Evolutionary conservation across 2,113 vertebrate species (phyloP), one percentile per base, ranked within the genome.

Genomic region (Tringa solitaria): DNA sequence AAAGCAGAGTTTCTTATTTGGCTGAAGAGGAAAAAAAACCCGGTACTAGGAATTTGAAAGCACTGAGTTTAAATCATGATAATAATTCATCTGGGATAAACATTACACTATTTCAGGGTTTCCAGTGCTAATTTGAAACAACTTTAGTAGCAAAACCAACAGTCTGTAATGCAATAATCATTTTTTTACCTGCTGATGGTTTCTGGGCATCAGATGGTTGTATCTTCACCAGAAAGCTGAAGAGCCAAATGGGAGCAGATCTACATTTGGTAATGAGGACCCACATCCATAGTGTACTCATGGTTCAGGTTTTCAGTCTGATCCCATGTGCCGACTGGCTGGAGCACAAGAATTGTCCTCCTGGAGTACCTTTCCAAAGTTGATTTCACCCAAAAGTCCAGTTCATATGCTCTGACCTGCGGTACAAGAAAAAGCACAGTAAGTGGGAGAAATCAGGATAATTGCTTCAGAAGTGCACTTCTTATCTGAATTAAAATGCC

Each of bases 281-380:
- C 12, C 61, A 21, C 1, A 5, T 23, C 32, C 12, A 22, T 35
- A 20, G 0, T 12, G 17, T 10, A 33, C 0, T 1, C 1, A 2
- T 9, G 39, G 27, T 28, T 56, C 15, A 22, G 14, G 48, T 81
- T 80, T 70, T 39, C 63, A 35, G 30, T 65, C 35, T 60, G 70
- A 13, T 53, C 39, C 32, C 32, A 11, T 5, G 7, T 54, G n/a
- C 43, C 0, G 1, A 20, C 20, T 18, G 45, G 12, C 33, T 61
- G 69, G 30, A 89, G 37, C 45, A 81, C 53, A 67, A 37, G 27
- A 75, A 59, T 4, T 10, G 3, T n/a, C 12, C 7, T 84, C n/a
- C 56, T 45, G 41, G 26, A 82, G 30, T 13, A n/a, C n/a, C n/a
- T 4, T 60, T 32, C 54, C 1, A 1, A 59, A 18, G 8, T 0